These are phyloP conservation scores for Cliona cf. orientalis DNA, from an alignment of 37 sponge, comb jelly and placozoan genomes.

Conservation along the genomic window DNA sequence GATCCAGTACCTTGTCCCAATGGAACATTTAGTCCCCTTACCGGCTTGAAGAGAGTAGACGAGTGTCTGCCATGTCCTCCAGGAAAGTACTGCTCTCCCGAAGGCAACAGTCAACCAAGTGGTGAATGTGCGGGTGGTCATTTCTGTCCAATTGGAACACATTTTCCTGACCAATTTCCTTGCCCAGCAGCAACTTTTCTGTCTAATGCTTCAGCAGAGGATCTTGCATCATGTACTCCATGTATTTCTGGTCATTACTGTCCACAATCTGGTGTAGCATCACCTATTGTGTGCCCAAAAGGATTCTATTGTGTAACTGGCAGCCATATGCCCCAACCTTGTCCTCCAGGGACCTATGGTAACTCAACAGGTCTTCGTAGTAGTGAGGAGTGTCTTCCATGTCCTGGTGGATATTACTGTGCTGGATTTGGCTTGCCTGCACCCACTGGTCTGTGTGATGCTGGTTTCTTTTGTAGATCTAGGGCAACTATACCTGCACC, in stretches of 20 bases:
- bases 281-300: background rate
- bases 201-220: slow-evolving; percentile 4
- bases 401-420: slow-evolving; percentile 27
- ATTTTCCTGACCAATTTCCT: background rate
- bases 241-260: slow-evolving; percentile 12
- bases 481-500: slow-evolving; percentile 7
- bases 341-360: slow-evolving; percentile 2
- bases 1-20: slow-evolving; percentile 8
- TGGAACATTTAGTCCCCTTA: slow-evolving; percentile 5
- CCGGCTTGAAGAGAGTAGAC: background rate
- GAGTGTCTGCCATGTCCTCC: slow-evolving; percentile 8
- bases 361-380: slow-evolving; percentile 18
- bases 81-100: slow-evolving; percentile 8
- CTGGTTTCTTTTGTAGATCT: slow-evolving; percentile 13
- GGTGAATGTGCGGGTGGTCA: slow-evolving; percentile 2
- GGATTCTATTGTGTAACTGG: slow-evolving; percentile 9
- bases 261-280: background rate
- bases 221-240: background rate
- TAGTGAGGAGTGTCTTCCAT: slow-evolving; percentile 23
- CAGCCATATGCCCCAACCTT: slow-evolving; percentile 1
- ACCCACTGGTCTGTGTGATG: slow-evolving; percentile 23
- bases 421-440: background rate
- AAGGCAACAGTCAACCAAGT: background rate
- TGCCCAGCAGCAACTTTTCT: slow-evolving; percentile 3
- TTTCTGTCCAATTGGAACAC: background rate